Evolutionary conservation across 1,140 invertebrate species (phyloP).

Genomic region (Neomicropteryx cornuta): DNA sequence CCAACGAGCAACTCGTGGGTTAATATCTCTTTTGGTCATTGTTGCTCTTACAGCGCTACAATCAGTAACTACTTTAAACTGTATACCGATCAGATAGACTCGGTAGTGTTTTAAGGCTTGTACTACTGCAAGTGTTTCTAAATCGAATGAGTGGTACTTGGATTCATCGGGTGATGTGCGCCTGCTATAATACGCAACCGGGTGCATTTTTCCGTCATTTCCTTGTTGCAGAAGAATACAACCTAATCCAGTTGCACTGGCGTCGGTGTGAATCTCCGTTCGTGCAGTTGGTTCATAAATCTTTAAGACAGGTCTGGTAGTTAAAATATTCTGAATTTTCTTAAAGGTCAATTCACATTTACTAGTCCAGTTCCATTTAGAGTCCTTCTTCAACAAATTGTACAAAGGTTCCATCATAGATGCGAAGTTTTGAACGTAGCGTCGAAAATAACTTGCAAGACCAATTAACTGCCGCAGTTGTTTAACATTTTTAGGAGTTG

Average conservation of each 20-base stretch:
- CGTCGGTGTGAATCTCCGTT: slow-evolving; percentile 23
- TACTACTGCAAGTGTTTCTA: slow-evolving; percentile 21
- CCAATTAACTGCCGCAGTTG: slow-evolving; percentile 21
- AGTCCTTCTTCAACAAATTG: slow-evolving; percentile 14
- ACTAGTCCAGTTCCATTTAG: slow-evolving; percentile 6
- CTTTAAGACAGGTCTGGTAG: slow-evolving; percentile 14
- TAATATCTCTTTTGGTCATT: slow-evolving; percentile 23
- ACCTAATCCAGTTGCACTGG: slow-evolving; percentile 18
- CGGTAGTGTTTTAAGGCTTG: slow-evolving; percentile 20
- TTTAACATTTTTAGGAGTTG: slow-evolving; percentile 18
- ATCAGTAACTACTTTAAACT: slow-evolving; percentile 25
- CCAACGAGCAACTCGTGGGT: slow-evolving; percentile 23
- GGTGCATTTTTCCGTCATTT: slow-evolving; percentile 13
- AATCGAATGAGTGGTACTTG: slow-evolving; percentile 22
- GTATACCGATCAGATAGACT: slow-evolving; percentile 21
- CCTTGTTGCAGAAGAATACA: slow-evolving; percentile 16
- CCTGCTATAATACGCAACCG: slow-evolving; percentile 19
- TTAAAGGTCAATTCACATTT: slow-evolving; percentile 8
- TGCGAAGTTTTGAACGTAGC: slow-evolving; percentile 20
- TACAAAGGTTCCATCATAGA: slow-evolving; percentile 17
- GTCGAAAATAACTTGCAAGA: slow-evolving; percentile 23
- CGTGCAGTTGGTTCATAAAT: slow-evolving; percentile 16
- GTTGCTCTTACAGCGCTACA: slow-evolving; percentile 26
- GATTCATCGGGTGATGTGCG: slow-evolving; percentile 16
- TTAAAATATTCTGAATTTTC: slow-evolving; percentile 11